A percentile compares a stretch with the other conserved stretches of the same genome.
phyloP scores from a whole-genome alignment of 2,113 vertebrate species.

The Pyrgilauda ruficollis region DNA sequence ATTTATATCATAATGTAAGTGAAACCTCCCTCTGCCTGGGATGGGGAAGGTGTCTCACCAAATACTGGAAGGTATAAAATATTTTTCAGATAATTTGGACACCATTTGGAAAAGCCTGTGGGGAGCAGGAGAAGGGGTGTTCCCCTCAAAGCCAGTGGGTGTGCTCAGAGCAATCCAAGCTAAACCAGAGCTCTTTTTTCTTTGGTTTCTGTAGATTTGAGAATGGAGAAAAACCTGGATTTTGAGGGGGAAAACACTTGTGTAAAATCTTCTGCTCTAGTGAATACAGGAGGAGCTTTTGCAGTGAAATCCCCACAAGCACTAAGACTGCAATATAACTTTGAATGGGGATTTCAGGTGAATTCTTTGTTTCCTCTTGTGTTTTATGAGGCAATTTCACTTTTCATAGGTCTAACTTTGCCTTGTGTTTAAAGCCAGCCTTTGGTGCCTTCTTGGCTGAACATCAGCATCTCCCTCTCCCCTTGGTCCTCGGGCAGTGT shows the following conservation, averaged over 20 bases:
- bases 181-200: not conserved
- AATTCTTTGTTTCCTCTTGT: not conserved
- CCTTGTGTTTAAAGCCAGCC: not conserved
- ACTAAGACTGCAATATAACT: not conserved
- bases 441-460: not conserved
- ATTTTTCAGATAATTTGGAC: not conserved
- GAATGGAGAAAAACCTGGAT: not conserved
- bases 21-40: not conserved
- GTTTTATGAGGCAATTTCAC: not conserved
- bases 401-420: not conserved
- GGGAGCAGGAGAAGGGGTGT: not conserved
- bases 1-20: not conserved
- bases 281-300: not conserved
- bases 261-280: not conserved
- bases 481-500: not conserved
- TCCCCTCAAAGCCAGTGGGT: not conserved
- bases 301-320: not conserved
- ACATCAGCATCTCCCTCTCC: not conserved
- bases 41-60: not conserved
- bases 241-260: fast-evolving
- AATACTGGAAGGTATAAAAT: not conserved
- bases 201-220: not conserved
- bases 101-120: not conserved
- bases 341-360: not conserved
- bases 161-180: not conserved